Evolutionary conservation across 2,797 vertebrate genomes (phyloP).

Genomic region (Leptodactylus fallax): DNA sequence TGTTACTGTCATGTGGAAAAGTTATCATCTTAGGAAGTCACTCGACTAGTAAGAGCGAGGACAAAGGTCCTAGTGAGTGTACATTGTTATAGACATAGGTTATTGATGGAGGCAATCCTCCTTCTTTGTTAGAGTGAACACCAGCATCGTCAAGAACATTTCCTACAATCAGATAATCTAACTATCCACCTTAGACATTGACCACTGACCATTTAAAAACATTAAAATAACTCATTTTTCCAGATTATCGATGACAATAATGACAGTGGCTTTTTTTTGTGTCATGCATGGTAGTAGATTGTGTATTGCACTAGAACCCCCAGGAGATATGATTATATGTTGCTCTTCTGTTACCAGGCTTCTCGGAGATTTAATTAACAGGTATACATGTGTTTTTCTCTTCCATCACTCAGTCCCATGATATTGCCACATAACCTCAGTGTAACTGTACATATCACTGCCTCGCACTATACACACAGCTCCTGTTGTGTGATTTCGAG

Average conservation of each 20-base stretch:
- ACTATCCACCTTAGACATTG: no score
- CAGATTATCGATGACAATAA: not conserved
- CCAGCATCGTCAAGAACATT: no score
- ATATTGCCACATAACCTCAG: conserved; percentile 3
- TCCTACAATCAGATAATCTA: no score
- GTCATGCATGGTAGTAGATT: conserved; percentile 9
- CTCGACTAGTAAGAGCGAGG: not conserved
- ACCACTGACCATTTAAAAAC: not conserved
- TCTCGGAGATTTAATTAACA: conserved; percentile 58
- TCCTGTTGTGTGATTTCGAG: conserved; percentile 27
- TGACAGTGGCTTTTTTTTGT: not conserved
- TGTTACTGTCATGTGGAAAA: not conserved
- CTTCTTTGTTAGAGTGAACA: not conserved
- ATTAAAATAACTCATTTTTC: not conserved
- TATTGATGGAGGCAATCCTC: not conserved
- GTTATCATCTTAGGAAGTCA: not conserved
- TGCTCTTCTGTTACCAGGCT: conserved; percentile 50
- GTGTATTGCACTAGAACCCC: conserved; percentile 49
- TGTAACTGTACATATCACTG: conserved; percentile 15
- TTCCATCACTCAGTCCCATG: conserved; percentile 53
- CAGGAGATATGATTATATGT: conserved; percentile 47
- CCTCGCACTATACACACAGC: conserved; percentile 22
- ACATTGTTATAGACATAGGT: no score
- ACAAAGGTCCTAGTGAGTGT: no score
- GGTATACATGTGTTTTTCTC: conserved; percentile 58